Conservation (phyloP, 2,888 invertebrate genomes). For the Cynaeus angustus region DNA sequence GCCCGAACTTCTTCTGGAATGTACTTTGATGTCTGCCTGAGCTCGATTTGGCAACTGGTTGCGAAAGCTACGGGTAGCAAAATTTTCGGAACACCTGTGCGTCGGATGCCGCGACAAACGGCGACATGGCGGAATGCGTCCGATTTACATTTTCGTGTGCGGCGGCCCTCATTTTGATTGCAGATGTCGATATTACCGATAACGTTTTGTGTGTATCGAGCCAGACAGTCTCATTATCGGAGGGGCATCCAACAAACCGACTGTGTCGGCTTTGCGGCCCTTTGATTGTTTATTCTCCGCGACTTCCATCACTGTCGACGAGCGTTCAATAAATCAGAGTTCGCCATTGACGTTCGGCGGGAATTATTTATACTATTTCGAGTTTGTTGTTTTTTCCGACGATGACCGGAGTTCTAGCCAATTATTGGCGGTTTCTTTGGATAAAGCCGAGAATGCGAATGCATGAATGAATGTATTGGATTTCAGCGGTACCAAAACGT, state of each 20-base stretch:
- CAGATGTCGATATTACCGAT: constrained; percentile 64
- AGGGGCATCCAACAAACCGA: constrained; percentile 60
- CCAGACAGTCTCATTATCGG: constrained; percentile 62
- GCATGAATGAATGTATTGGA: constrained; percentile 49
- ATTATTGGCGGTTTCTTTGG: constrained; percentile 65
- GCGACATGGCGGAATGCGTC: constrained; percentile 51
- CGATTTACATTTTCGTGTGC: constrained; percentile 52
- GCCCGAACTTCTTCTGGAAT: no score
- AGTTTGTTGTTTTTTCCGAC: constrained; percentile 52
- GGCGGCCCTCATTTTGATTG: constrained; percentile 61
- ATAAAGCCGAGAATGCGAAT: constrained; percentile 41
- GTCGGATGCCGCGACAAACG: constrained; percentile 35
- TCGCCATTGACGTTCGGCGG: constrained; percentile 64
- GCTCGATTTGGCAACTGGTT: constrained; percentile 14
- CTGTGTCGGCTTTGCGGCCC: constrained; percentile 61
- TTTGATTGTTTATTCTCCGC: constrained; percentile 71
- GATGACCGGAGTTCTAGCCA: constrained; percentile 64
- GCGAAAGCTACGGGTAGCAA: constrained; percentile 1
- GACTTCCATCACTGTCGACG: constrained; percentile 71
- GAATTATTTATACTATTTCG: constrained; percentile 69
- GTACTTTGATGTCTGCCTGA: no score
- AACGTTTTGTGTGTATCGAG: constrained; percentile 56
- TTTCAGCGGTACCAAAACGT: constrained; percentile 15
- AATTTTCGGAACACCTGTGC: constrained; percentile 47
- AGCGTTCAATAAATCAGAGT: constrained; percentile 70